Base-by-base conservation (phyloP, 2,113 vertebrate species). In the Calidris pugnax region DNA sequence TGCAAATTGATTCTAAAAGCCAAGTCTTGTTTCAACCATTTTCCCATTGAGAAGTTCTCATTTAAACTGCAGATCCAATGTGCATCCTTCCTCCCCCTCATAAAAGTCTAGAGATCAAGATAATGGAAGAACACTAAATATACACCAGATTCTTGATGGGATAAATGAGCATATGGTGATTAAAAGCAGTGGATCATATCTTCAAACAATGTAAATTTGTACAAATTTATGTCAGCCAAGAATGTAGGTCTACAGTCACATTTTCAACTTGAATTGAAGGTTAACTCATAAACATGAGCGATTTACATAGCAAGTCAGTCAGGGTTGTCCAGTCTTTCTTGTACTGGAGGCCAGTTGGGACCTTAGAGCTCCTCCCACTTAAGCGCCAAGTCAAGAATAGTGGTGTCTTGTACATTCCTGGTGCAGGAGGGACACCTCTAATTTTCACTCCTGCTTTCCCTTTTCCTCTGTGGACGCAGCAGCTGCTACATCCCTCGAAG, bases 121-220 rank as follows among this genome's bases (percentile, higher is more conserved):
- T 89, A 86, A 71, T 50, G 37, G 67, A 90, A 76, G 53, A 76
- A 91, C 35, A 69, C 21, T 77, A 69, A 88, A 92, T 83, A 81
- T 39, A 77, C 9, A 10, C 75, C 45, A 88, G 90, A 81, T 63
- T 77, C 43, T 69, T 77, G 43, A 30, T 78, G 50, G 72, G 26
- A 50, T 86, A 92, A 90, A 85, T 84, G 55, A 79, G 48, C 9
- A 64, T 85, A 26, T 73, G 88, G 37, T 93, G 68, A 84, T 76
- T 90, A 92, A 92, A 94, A 51, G 63, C 59, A 69, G 56, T 93
- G 77, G 84, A 87, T 89, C 16, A 10, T 89, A 82, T 87, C 56
- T 85, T 86, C 73, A 90, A 47, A 84, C 74, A 45, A 30, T 32
- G 27, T 81, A 86, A 41, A 78, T 90, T 83, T 95, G 45, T 84